Evolutionary conservation across 1,140 invertebrate species (phyloP).

Genomic region (Sitobion miscanthi): DNA sequence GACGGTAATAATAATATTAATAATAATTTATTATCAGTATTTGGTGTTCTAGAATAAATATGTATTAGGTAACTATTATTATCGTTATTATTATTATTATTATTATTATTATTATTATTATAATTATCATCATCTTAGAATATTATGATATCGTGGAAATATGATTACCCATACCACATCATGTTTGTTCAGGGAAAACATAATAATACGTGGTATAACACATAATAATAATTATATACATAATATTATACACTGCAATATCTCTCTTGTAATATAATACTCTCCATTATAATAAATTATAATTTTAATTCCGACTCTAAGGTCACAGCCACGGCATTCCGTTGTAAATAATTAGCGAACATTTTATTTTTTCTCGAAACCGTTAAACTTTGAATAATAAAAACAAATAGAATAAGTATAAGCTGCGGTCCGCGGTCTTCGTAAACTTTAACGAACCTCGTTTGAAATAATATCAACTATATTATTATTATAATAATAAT

Average conservation of each 20-base stretch:
- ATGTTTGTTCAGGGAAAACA: neutral
- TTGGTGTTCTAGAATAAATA: neutral
- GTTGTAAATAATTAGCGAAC: neutral
- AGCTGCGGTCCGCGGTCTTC: neutral
- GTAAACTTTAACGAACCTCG: neutral
- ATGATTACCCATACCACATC: neutral
- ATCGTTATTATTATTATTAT: neutral
- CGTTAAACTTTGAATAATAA: slow-evolving; percentile 6
- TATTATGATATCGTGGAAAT: neutral
- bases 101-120: too few relatives aligned
- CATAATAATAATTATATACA: neutral
- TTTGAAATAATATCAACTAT: neutral
- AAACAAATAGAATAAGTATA: slow-evolving; percentile 14
- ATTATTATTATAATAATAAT: neutral
- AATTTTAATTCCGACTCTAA: neutral
- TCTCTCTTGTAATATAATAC: neutral
- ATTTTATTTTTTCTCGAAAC: slow-evolving; percentile 8
- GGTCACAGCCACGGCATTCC: neutral
- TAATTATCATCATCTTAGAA: neutral
- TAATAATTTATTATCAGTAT: neutral
- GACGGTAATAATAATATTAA: too few relatives aligned
- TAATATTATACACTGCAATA: neutral
- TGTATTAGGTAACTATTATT: neutral
- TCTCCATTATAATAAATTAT: neutral
- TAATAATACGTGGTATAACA: neutral